A percentile compares a stretch with the other conserved stretches of the same genome.
Evolutionary conservation across 1,140 invertebrate genomes (phyloP).

Genomic region (Uloborus diversus): DNA sequence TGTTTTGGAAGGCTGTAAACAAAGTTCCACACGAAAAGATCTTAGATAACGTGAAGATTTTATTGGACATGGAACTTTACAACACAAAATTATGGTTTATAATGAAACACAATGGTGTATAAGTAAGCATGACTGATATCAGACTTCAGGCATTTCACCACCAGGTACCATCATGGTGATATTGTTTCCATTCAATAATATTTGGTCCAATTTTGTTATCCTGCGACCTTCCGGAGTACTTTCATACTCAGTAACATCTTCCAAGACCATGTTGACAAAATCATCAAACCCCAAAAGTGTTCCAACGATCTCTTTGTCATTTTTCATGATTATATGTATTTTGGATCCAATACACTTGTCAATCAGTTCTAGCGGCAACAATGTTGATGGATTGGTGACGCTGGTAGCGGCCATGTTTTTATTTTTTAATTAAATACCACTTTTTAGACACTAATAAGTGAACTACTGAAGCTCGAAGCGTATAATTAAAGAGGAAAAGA

Average conservation of each 20-base stretch:
- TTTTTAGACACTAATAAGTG: no score
- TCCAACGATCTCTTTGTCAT: constrained; percentile 99
- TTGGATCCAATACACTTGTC: constrained; percentile 99
- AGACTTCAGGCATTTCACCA: constrained; percentile 68
- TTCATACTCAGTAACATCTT: constrained; percentile 78
- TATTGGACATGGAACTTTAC: no score
- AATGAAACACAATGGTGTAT: no score
- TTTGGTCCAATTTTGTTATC: constrained; percentile 97
- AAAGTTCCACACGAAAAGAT: no score
- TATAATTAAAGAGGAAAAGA: no score
- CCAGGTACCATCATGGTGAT: constrained; percentile 90
- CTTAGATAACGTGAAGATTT: no score
- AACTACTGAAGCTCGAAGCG: no score
- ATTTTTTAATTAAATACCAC: not conserved
- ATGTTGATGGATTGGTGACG: constrained; percentile 74
- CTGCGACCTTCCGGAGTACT: constrained; percentile 94
- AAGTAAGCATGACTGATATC: no score
- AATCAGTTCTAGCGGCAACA: constrained; percentile 91
- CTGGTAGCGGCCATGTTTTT: constrained; percentile 46
- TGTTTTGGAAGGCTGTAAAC: no score
- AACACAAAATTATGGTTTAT: no score
- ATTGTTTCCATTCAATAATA: constrained; percentile 98
- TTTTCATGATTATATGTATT: constrained; percentile 99
- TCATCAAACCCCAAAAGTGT: constrained; percentile 98
- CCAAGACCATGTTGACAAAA: constrained; percentile 97